Percentiles rank a stretch among this genome's conserved stretches.
phyloP scores from a whole-genome alignment of 2,797 vertebrate species.

The Sebastes dallii region DNA sequence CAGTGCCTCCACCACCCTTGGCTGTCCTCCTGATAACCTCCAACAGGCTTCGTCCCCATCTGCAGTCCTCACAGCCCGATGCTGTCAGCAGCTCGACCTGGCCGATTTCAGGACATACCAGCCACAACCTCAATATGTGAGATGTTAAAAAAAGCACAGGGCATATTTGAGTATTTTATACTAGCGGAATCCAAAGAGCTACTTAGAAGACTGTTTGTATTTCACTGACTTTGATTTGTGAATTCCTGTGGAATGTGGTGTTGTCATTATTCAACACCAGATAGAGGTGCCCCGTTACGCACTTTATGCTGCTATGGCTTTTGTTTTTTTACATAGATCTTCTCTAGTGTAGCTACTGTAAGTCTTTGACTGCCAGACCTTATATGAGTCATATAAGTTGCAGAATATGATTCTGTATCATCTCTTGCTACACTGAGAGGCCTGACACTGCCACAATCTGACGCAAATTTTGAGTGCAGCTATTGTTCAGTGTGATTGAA shows the following conservation, averaged over 20 bases:
- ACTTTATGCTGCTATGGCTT: not conserved
- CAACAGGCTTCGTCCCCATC: not conserved
- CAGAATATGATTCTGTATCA: not conserved
- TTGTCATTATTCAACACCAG: not conserved
- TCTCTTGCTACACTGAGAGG: not conserved
- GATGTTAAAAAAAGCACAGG: not conserved
- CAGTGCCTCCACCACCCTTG: constrained; percentile 86
- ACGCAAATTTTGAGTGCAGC: not conserved
- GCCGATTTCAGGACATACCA: not conserved
- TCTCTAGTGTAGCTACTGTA: not conserved
- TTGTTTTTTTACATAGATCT: not conserved
- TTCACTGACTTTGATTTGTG: not conserved
- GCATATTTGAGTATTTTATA: not conserved
- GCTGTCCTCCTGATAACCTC: constrained; percentile 65
- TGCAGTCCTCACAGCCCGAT: constrained; percentile 22
- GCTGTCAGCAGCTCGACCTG: not conserved
- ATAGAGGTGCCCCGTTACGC: not conserved
- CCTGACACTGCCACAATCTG: not conserved
- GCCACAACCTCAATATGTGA: not conserved
- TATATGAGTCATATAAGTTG: not conserved
- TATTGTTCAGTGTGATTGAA: not conserved
- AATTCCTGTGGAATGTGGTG: not conserved
- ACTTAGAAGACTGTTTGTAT: not conserved
- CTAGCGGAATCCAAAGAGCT: not conserved
- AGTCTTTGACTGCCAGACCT: not conserved